A percentile compares a stretch with the other conserved stretches of the same genome.
phyloP scores from a whole-genome alignment of 2,888 invertebrate species.

The Pseudolycoriella hygida region DNA sequence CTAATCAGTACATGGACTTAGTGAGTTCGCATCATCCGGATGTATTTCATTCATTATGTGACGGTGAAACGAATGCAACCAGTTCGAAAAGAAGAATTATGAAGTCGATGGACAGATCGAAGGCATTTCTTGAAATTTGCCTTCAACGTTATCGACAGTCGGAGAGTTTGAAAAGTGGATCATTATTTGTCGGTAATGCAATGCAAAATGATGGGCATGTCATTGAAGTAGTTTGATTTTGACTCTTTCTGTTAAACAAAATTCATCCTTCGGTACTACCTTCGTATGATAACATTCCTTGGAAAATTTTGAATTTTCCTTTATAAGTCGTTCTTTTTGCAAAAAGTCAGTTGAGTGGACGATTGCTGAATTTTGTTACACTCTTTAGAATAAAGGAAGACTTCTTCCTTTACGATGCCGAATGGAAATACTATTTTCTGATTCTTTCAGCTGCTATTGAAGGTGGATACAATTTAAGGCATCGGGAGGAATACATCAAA shows the following conservation, averaged over 20 bases:
- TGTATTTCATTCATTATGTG: conserved; percentile 63
- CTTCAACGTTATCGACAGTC: conserved; percentile 43
- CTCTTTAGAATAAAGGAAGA: no score
- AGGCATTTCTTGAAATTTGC: conserved; percentile 48
- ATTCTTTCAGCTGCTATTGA: conserved; percentile 25
- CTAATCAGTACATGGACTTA: conserved; percentile 54
- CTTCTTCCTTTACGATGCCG: no score
- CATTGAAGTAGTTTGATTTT: neutral
- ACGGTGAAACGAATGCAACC: conserved; percentile 34
- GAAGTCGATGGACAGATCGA: conserved; percentile 55
- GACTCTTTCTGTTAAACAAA: neutral
- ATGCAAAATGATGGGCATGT: conserved; percentile 5
- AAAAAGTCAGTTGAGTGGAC: no score
- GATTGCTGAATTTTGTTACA: no score
- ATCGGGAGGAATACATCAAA: conserved; percentile 44
- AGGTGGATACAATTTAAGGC: conserved; percentile 51
- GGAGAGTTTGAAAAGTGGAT: conserved; percentile 24
- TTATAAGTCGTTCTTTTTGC: no score
- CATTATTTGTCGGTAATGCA: conserved; percentile 32
- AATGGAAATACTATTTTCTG: no score
- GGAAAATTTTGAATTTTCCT: no score
- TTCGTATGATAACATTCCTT: no score
- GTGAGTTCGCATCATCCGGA: conserved; percentile 65
- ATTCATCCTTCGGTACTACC: no score
- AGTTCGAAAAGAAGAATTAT: conserved; percentile 50